Evolutionary conservation across 2,888 invertebrate genomes (phyloP), one percentile per base, ranked within the genome.

Genomic region (Phymatocera aterrima): DNA sequence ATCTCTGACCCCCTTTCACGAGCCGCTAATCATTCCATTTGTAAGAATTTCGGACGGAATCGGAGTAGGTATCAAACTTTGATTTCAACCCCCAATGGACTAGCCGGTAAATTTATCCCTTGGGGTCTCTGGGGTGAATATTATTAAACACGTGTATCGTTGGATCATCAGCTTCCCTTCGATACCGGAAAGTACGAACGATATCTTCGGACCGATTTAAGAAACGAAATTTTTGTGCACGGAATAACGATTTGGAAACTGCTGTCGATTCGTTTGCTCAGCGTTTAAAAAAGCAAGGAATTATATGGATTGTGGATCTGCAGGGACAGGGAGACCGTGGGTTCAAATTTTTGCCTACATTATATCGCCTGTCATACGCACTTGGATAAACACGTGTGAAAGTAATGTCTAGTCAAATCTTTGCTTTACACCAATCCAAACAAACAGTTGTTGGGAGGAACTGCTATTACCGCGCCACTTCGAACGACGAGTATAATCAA

Each of bases 321-420:
- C 8, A 10, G 10, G 61, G n/a, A n/a, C n/a, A n/a, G 37, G 61
- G 34, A 15, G 51, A 21, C 8, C 15, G 3, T 24, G 57, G 57
- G 1, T 21, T 57, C 3, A 57, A 57, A 57, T 57, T 64, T 64
- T 3, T 37, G 34, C 34, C 28, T 37, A 51, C 24, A 75, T 75
- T 75, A 75, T 60, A 57, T 43, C 75, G 75, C 57, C n/a, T 75
- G 75, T 75, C 75, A 75, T 40, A 60, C 43, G 75, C 75, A 75
- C 75, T 40, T 75, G 8, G 75, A 34, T 51, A 72, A 72, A 72
- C 12, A 72, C 51, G 72, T 18, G 61, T 34, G 72, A 48, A 3
- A 18, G 31, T 72, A 51, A 72, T 51, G 72, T 51, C 28, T 51
- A 40, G 72, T 51, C 51, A 54, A 72, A 54, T 51, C 72, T 72